Conservation (phyloP, 2,888 invertebrate species). For the Drosophila mettleri region DNA sequence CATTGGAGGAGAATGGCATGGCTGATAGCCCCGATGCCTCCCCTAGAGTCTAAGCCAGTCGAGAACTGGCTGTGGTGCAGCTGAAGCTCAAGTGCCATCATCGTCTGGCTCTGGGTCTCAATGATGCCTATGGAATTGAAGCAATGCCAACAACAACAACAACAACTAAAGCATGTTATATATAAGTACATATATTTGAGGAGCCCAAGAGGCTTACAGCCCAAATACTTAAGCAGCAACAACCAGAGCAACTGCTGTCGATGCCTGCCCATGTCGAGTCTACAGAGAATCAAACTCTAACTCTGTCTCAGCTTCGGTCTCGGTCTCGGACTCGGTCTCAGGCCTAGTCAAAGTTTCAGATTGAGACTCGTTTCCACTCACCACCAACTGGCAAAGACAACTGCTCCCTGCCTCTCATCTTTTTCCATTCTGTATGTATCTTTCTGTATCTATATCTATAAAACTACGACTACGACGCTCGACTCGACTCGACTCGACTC, state of each 20-base stretch:
- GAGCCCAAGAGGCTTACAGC: constrained; percentile 74
- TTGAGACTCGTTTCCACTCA: constrained; percentile 54
- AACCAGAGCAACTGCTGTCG: constrained; percentile 32
- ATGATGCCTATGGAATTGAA: constrained; percentile 59
- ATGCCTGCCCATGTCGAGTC: constrained; percentile 43
- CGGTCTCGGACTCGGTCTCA: not conserved
- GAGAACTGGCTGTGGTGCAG: constrained; percentile 49
- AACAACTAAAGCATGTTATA: constrained; percentile 24
- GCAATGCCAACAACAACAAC: constrained; percentile 47
- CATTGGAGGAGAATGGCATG: constrained; percentile 4
- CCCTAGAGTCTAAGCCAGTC: constrained; percentile 66
- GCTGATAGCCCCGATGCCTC: constrained; percentile 27
- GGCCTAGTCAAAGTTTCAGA: constrained; percentile 14
- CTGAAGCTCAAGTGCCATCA: constrained; percentile 68
- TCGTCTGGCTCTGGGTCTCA: constrained; percentile 53
- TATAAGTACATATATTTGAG: constrained; percentile 13
- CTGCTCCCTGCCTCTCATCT: constrained; percentile 25
- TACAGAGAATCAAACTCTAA: constrained; percentile 24
- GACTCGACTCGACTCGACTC: constrained; percentile 23
- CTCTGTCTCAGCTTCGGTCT: constrained; percentile 5
- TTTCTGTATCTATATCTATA: constrained; percentile 45
- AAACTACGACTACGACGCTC: constrained; percentile 11
- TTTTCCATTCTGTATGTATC: constrained; percentile 46
- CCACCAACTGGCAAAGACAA: constrained; percentile 18
- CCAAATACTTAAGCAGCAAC: constrained; percentile 61